phyloP scores from a whole-genome alignment of 2,888 invertebrate genomes.

The Hemithea aestivaria region DNA sequence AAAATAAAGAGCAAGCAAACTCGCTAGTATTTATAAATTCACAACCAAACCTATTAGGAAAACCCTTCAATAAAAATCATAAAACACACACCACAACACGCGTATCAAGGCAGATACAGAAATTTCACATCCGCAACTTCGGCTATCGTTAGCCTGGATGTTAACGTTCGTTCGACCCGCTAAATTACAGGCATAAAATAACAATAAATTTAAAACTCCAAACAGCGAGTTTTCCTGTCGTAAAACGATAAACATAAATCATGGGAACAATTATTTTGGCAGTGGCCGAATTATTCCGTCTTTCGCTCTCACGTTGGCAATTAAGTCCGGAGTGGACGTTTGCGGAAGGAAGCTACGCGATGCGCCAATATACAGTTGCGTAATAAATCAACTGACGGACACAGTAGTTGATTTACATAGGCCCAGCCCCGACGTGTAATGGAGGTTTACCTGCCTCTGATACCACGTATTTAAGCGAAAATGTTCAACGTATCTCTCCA shows the following conservation, averaged over 20 bases:
- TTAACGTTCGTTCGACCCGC: slow-evolving; percentile 31
- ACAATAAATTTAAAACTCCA: slow-evolving; percentile 52
- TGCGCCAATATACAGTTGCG: slow-evolving; percentile 52
- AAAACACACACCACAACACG: no score
- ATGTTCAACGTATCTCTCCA: no score
- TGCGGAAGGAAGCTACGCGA: slow-evolving; percentile 52
- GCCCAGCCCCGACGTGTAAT: slow-evolving; percentile 34
- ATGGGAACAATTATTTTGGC: slow-evolving; percentile 49
- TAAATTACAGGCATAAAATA: slow-evolving; percentile 47
- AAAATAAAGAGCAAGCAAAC: no score
- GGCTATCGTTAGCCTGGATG: slow-evolving; percentile 25
- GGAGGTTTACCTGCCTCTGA: slow-evolving; percentile 26
- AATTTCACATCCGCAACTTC: slow-evolving; percentile 15
- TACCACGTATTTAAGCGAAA: slow-evolving; percentile 2
- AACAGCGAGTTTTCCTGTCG: slow-evolving; percentile 47
- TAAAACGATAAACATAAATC: slow-evolving; percentile 57
- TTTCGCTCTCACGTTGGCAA: slow-evolving; percentile 49
- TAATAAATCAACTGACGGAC: slow-evolving; percentile 52
- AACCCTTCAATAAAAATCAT: no score
- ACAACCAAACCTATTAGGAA: no score
- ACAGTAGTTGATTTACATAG: slow-evolving; percentile 53
- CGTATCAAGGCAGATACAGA: slow-evolving; percentile 8
- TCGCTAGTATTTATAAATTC: no score
- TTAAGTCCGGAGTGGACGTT: slow-evolving; percentile 46
- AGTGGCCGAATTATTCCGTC: slow-evolving; percentile 52